Percentiles rank a stretch among this genome's conserved stretches.
Evolutionary conservation across 35 echinoderm and acorn worm species (phyloP).

Genomic region (Ophiothrix spiculata): DNA sequence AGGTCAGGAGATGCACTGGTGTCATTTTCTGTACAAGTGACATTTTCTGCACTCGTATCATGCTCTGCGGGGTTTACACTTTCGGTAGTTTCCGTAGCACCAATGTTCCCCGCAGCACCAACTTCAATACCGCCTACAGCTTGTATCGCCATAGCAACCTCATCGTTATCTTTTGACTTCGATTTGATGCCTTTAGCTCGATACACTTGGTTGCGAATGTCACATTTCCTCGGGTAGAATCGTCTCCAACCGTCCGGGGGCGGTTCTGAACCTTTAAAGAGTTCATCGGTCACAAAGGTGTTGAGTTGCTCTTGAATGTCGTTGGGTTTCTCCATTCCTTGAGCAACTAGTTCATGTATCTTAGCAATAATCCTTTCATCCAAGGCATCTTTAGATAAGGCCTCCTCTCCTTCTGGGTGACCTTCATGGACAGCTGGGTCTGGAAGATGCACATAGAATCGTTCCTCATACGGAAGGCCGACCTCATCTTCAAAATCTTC

Average conservation of each 20-base stretch:
- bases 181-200: background rate
- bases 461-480: background rate
- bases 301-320: background rate
- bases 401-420: background rate
- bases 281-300: background rate
- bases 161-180: background rate
- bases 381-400: background rate
- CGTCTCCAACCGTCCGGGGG: background rate
- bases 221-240: background rate
- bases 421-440: background rate
- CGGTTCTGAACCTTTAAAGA: background rate
- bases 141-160: background rate
- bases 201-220: conserved; percentile 4
- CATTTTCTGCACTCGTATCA: too few relatives aligned
- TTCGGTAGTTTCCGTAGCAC: background rate
- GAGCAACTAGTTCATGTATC: background rate
- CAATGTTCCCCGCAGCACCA: background rate
- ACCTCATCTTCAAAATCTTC: background rate
- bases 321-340: background rate
- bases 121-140: background rate
- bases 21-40: too few relatives aligned
- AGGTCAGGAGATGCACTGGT: too few relatives aligned
- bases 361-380: conserved; percentile 4
- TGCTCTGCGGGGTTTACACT: too few relatives aligned
- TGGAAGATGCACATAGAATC: background rate